Percentiles rank a stretch among this genome's conserved stretches.
These are phyloP conservation scores for Cheilosia pagana DNA, from an alignment of 2,888 invertebrate genomes.

Conservation along the genomic window DNA sequence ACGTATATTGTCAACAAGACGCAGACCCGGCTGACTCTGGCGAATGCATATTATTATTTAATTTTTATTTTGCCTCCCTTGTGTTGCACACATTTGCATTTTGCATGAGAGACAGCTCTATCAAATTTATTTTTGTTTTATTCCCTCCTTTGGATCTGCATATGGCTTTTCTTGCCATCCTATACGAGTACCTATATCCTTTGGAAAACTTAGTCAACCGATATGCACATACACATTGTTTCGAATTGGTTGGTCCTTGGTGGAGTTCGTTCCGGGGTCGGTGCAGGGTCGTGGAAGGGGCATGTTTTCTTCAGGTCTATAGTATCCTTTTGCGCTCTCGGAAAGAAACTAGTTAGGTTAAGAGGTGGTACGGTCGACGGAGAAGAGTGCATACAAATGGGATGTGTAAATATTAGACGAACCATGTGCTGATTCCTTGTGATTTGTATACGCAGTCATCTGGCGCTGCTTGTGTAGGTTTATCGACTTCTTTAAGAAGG, in stretches of 20 bases:
- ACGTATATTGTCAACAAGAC: constrained; percentile 45
- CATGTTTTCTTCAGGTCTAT: constrained; percentile 30
- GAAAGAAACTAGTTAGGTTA: constrained; percentile 29
- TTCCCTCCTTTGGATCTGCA: constrained; percentile 39
- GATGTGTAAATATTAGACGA: constrained; percentile 5
- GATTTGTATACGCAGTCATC: background rate
- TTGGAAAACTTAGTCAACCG: constrained; percentile 31
- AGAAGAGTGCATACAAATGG: background rate
- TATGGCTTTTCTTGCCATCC: constrained; percentile 22
- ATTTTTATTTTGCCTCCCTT: constrained; percentile 51
- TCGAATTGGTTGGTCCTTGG: too few relatives aligned
- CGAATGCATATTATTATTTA: constrained; percentile 62
- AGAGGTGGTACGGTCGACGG: background rate
- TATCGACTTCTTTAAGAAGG: background rate
- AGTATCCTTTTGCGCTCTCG: background rate
- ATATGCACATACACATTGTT: constrained; percentile 20
- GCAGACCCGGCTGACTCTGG: background rate
- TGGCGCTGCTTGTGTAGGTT: background rate
- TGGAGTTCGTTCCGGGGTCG: too few relatives aligned
- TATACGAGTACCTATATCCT: constrained; percentile 2
- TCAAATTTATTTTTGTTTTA: constrained; percentile 59
- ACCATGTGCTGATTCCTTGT: constrained; percentile 6
- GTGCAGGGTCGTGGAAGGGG: constrained; percentile 6
- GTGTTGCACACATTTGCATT: constrained; percentile 57
- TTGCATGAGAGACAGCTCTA: constrained; percentile 57